Evolutionary conservation across 2,797 vertebrate genomes (phyloP).

Genomic region (Onychomys torridus): DNA sequence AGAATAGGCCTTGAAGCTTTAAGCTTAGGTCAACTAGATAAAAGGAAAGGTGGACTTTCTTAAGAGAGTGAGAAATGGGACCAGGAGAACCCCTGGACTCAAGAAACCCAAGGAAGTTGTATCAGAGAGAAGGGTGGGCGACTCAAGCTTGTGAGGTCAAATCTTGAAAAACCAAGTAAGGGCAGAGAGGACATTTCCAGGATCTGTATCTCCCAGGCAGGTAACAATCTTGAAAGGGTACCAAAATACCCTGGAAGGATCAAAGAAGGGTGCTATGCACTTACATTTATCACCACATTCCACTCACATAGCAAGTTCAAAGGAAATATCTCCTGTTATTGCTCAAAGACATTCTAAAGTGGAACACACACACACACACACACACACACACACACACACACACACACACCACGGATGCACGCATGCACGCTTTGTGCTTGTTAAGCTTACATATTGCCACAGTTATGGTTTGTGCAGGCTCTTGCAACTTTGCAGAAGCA

Average conservation of each 20-base stretch:
- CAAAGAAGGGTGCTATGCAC: neutral
- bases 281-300: conserved; percentile 22
- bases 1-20: neutral
- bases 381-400: too few relatives aligned
- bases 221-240: neutral
- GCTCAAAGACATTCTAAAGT: neutral
- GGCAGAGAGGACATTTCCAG: neutral
- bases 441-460: neutral
- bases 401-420: too few relatives aligned
- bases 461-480: neutral
- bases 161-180: conserved; percentile 18
- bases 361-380: neutral
- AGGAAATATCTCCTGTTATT: neutral
- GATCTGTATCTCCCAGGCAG: neutral
- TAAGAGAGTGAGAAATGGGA: neutral
- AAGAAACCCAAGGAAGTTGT: neutral
- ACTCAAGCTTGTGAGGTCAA: neutral
- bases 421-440: neutral
- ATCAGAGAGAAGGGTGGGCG: neutral
- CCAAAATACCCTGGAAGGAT: neutral
- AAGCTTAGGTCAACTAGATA: neutral
- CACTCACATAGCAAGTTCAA: neutral
- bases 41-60: neutral
- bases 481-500: neutral
- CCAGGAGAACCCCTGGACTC: neutral